These are phyloP conservation scores for Ficedula albicollis DNA, from an alignment of 2,797 vertebrate species.

Conservation along the genomic window DNA sequence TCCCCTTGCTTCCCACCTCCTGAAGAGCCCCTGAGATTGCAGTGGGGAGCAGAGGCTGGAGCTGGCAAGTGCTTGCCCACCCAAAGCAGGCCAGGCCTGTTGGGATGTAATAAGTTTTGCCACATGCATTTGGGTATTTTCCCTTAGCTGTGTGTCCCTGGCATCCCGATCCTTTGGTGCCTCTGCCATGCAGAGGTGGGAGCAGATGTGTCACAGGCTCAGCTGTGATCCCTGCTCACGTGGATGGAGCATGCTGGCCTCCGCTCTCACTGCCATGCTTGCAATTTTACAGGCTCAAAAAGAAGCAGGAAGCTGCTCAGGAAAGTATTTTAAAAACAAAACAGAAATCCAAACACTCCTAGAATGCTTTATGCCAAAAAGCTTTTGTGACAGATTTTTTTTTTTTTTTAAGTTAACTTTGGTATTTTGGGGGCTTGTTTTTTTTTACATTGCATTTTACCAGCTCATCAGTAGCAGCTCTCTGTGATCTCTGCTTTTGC, in stretches of 20 bases:
- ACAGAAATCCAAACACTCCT: background rate
- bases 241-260: background rate
- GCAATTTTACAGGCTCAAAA: background rate
- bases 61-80: accelerated
- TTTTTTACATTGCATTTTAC: background rate
- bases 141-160: background rate
- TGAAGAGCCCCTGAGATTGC: background rate
- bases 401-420: background rate
- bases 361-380: background rate
- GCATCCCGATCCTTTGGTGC: background rate
- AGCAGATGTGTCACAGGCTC: background rate
- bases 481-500: background rate
- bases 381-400: background rate
- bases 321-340: background rate
- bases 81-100: accelerated
- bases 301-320: background rate
- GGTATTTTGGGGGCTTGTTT: background rate
- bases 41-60: background rate
- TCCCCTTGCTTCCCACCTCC: background rate
- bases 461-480: background rate
- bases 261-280: background rate
- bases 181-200: background rate
- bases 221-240: background rate
- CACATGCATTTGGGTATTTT: background rate
- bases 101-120: background rate